Evolutionary conservation across 2,113 vertebrate genomes (phyloP).

Genomic region (Malurus alboscapulatus): DNA sequence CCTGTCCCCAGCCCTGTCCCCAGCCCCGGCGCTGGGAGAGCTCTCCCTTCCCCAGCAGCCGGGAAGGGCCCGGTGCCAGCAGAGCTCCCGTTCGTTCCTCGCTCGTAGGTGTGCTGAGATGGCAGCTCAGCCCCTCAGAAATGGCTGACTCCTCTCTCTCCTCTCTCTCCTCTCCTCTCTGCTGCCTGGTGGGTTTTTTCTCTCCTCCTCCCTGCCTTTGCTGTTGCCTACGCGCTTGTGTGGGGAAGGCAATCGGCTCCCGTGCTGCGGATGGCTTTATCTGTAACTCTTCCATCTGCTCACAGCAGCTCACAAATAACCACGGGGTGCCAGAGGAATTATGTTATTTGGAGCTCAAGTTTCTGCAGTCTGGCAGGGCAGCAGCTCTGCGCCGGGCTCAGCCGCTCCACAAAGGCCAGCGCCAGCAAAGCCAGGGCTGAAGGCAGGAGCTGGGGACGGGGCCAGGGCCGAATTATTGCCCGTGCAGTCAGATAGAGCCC

Average conservation of each 20-base stretch:
- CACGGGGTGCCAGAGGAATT: constrained; percentile 66
- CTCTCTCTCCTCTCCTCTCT: not conserved
- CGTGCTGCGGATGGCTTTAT: constrained; percentile 65
- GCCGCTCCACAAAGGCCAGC: constrained; percentile 34
- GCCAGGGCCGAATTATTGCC: not conserved
- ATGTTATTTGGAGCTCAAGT: constrained; percentile 52
- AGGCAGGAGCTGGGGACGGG: not conserved
- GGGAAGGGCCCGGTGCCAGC: not conserved
- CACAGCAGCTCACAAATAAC: constrained; percentile 63
- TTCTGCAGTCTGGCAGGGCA: constrained; percentile 59
- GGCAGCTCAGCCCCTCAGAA: constrained; percentile 50
- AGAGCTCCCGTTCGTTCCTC: not conserved
- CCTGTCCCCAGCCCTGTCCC: too few species aligned
- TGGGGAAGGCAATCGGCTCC: constrained; percentile 56
- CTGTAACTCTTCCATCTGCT: constrained; percentile 62
- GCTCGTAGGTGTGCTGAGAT: constrained; percentile 36
- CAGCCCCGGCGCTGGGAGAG: too few species aligned
- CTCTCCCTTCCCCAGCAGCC: not conserved
- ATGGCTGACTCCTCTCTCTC: constrained; percentile 59
- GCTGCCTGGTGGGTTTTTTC: not conserved
- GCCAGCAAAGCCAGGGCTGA: not conserved
- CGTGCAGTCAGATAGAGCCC: not conserved
- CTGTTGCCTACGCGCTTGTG: constrained; percentile 49
- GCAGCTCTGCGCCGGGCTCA: constrained; percentile 36
- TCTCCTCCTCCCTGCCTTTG: constrained; percentile 37